Percentiles rank a stretch among this genome's conserved stretches.
Evolutionary conservation across 2,113 vertebrate species (phyloP).

Genomic region (Malaclemys terrapin): DNA sequence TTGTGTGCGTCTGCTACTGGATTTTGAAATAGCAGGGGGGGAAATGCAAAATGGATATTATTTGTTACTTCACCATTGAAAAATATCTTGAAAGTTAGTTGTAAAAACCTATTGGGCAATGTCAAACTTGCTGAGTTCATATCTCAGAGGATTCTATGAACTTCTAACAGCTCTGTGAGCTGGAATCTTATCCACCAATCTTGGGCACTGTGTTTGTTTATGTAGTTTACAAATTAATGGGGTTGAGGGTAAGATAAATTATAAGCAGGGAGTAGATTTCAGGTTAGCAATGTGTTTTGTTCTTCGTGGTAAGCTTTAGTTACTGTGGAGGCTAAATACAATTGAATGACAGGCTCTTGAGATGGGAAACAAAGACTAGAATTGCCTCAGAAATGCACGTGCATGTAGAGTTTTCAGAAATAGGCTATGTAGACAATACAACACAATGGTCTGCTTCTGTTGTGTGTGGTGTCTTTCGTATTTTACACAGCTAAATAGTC

Average conservation of each 20-base stretch:
- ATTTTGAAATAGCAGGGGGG: not conserved
- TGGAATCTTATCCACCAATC: conserved; percentile 42
- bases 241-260: conserved; percentile 73
- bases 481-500: not conserved
- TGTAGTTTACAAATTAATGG: conserved; percentile 69
- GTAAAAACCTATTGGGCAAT: conserved; percentile 70
- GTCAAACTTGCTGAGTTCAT: conserved; percentile 74
- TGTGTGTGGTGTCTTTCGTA: not conserved
- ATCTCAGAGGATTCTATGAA: conserved; percentile 66
- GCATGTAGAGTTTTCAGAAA: not conserved
- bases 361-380: not conserved
- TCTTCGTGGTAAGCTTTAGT: conserved; percentile 40
- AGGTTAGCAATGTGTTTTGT: conserved; percentile 34
- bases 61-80: conserved; percentile 68
- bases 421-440: not conserved
- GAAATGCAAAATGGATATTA: conserved; percentile 54
- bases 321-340: conserved; percentile 49
- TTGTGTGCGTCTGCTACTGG: conserved; percentile 14
- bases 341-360: conserved; percentile 21
- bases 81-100: conserved; percentile 68
- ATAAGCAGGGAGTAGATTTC: conserved; percentile 37
- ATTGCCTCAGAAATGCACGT: not conserved
- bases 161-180: conserved; percentile 12
- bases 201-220: conserved; percentile 66
- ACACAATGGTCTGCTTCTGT: not conserved